Conservation (phyloP, 2,888 invertebrate species). For the Thereva unica region DNA sequence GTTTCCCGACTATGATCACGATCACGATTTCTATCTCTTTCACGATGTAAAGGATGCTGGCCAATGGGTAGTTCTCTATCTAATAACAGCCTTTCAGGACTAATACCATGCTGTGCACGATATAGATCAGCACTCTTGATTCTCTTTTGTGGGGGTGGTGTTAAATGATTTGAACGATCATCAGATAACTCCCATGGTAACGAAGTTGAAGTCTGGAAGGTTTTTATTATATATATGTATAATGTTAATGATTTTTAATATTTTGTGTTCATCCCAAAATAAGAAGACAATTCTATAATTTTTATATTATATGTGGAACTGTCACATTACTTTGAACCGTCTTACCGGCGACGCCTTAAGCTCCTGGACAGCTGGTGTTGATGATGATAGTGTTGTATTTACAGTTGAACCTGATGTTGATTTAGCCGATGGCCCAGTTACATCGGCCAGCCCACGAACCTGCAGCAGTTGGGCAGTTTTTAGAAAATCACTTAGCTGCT, state of each 20-base stretch:
- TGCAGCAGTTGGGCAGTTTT: conserved; percentile 86
- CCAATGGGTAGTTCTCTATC: conserved; percentile 55
- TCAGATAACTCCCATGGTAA: conserved; percentile 68
- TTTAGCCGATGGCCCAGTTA: conserved; percentile 57
- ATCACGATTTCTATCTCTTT: conserved; percentile 49
- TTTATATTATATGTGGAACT: conserved; percentile 40
- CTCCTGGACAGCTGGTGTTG: conserved; percentile 55
- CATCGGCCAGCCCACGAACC: conserved; percentile 84
- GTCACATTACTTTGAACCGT: conserved; percentile 49
- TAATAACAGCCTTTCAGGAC: conserved; percentile 56
- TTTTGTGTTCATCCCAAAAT: conserved; percentile 50
- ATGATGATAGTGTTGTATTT: conserved; percentile 44
- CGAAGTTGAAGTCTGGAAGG: conserved; percentile 62
- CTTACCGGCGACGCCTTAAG: conserved; percentile 59
- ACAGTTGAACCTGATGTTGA: conserved; percentile 41
- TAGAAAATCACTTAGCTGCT: conserved; percentile 82
- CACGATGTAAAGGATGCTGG: conserved; percentile 56
- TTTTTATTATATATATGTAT: conserved; percentile 58
- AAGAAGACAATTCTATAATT: conserved; percentile 23
- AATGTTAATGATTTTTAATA: conserved; percentile 67
- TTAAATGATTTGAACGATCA: conserved; percentile 61
- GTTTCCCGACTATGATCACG: conserved; percentile 46
- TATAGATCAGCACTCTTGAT: conserved; percentile 72
- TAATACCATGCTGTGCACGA: conserved; percentile 64
- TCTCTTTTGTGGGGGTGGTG: conserved; percentile 70